Conservation (phyloP, 1,140 invertebrate species). For the Tetragnatha versicolor region DNA sequence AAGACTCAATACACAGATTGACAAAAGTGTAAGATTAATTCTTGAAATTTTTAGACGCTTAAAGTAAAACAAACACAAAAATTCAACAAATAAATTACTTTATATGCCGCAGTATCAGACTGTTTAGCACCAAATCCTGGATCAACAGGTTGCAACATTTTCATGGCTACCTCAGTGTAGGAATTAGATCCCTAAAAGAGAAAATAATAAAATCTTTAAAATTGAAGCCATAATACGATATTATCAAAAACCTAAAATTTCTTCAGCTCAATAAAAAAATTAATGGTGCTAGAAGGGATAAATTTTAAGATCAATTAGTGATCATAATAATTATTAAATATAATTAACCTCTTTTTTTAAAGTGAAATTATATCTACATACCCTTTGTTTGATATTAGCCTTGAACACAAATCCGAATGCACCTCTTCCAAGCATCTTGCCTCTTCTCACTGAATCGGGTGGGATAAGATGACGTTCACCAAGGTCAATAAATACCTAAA, state of each 20-base stretch:
- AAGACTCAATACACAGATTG: no score
- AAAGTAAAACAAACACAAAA: neutral
- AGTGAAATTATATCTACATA: constrained; percentile 35
- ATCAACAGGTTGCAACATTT: constrained; percentile 92
- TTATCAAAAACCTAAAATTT: no score
- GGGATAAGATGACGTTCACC: constrained; percentile 79
- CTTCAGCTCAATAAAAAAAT: no score
- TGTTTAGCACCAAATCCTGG: constrained; percentile 79
- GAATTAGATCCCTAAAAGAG: constrained; percentile 57
- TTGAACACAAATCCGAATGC: constrained; percentile 97
- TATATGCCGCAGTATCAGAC: constrained; percentile 79
- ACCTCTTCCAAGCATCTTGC: constrained; percentile 86
- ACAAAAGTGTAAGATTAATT: no score
- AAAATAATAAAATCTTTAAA: constrained; percentile 11
- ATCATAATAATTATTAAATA: no score
- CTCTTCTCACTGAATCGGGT: constrained; percentile 79
- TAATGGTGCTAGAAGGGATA: no score
- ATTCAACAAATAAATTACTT: constrained; percentile 66
- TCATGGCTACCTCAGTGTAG: constrained; percentile 86
- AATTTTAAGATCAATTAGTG: no score
- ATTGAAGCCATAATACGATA: neutral
- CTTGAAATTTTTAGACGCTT: no score
- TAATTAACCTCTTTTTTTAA: constrained; percentile 6
- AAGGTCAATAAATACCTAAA: constrained; percentile 85
- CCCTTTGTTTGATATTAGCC: constrained; percentile 72